Percentiles rank a stretch among this genome's conserved stretches.
phyloP scores from a whole-genome alignment of 2,797 vertebrate species.

The Hippocampus kuda region DNA sequence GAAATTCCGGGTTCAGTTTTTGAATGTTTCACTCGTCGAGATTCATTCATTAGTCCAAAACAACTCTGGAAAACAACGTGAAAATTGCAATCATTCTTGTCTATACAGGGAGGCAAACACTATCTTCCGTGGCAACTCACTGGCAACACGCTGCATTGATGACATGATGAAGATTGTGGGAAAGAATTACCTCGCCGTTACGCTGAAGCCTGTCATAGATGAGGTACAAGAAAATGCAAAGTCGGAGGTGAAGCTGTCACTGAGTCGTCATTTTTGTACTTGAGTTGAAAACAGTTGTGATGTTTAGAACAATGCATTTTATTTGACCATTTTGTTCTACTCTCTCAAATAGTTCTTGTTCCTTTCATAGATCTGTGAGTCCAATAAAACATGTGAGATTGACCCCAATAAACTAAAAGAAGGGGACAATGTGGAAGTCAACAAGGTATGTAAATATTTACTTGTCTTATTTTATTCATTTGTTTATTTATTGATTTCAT shows the following conservation, averaged over 20 bases:
- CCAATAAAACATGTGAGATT: constrained; percentile 93
- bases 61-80: not conserved
- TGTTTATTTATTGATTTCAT: too few species aligned
- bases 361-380: constrained; percentile 83
- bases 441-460: constrained; percentile 72
- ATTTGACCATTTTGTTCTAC: not conserved
- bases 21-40: not conserved
- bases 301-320: not conserved
- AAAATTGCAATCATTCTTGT: constrained; percentile 9
- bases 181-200: constrained; percentile 90
- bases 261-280: not conserved
- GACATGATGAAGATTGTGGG: constrained; percentile 99
- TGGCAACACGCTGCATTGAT: constrained; percentile 92
- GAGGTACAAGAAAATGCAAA: constrained; percentile 70
- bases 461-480: not conserved
- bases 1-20: not conserved
- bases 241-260: not conserved
- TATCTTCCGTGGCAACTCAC: constrained; percentile 91
- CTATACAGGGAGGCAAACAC: constrained; percentile 89
- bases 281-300: not conserved
- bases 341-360: constrained; percentile 8
- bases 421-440: constrained; percentile 87
- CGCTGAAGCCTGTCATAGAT: constrained; percentile 90
- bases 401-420: constrained; percentile 91
- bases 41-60: not conserved